These are phyloP conservation scores for Gymnocypris eckloni DNA, from an alignment of 2,797 vertebrate species.

Conservation along the genomic window DNA sequence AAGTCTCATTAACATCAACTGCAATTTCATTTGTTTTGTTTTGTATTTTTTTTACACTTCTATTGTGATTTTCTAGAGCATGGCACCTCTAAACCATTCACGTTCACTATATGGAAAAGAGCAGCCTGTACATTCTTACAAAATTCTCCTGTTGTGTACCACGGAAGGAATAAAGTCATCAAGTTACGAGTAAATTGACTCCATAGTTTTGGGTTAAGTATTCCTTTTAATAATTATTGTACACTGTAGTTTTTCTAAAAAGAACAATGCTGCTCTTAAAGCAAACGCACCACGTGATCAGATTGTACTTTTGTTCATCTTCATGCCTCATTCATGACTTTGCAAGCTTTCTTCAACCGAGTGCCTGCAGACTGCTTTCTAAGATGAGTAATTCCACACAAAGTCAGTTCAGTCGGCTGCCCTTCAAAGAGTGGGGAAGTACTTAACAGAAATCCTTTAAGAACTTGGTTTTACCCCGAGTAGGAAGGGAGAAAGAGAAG, in stretches of 20 bases:
- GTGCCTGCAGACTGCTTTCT: not conserved
- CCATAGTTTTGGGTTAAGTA: not conserved
- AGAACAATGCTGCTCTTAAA: not conserved
- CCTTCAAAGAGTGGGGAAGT: slow-evolving; percentile 46
- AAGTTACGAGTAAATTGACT: not conserved
- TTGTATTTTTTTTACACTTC: not conserved
- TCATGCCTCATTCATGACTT: slow-evolving; percentile 18
- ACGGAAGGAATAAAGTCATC: not conserved
- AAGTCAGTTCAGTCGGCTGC: slow-evolving; percentile 41
- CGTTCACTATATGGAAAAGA: not conserved
- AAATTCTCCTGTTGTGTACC: not conserved
- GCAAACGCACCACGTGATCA: not conserved
- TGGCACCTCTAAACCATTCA: not conserved
- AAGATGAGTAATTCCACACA: slow-evolving; percentile 26
- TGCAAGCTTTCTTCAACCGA: not conserved
- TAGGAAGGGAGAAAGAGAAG: not conserved
- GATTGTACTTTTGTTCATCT: not conserved
- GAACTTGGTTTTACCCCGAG: slow-evolving; percentile 35
- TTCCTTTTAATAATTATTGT: not conserved
- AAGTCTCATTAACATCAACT: not conserved
- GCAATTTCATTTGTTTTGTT: no score
- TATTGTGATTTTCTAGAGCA: not conserved
- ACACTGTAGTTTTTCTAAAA: not conserved
- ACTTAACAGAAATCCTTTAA: slow-evolving; percentile 44
- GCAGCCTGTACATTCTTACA: not conserved